These are phyloP conservation scores for Pteruthius melanotis DNA, from an alignment of 2,113 vertebrate species.

Conservation along the genomic window DNA sequence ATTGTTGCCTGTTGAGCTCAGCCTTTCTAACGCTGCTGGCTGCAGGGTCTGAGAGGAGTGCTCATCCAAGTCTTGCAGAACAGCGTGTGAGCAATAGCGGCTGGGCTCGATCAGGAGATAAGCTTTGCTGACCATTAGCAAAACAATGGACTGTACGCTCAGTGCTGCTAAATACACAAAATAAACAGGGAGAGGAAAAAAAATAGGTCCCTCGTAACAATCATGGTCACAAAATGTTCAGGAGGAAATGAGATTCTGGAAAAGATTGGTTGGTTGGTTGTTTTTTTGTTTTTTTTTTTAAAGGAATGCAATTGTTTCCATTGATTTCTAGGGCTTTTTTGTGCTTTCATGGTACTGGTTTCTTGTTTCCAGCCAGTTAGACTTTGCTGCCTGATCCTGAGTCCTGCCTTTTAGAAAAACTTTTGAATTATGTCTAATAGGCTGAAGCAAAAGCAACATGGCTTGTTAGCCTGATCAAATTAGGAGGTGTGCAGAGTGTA, in stretches of 20 bases:
- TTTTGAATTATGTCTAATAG: neutral
- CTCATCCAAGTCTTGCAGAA: constrained; percentile 23
- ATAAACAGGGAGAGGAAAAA: neutral
- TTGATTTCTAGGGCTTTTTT: constrained; percentile 2
- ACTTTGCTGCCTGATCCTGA: neutral
- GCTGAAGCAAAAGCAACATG: constrained; percentile 2
- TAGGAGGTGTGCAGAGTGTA: neutral
- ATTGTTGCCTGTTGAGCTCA: neutral
- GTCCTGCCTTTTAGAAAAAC: neutral
- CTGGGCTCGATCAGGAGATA: neutral
- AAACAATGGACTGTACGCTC: constrained; percentile 48
- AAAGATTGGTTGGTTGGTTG: neutral
- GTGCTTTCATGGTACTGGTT: neutral
- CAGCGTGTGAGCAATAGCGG: neutral
- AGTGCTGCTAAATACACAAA: constrained; percentile 3
- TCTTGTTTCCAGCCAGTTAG: neutral
- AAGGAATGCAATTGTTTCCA: constrained; percentile 10
- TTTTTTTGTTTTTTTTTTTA: neutral
- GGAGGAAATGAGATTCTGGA: constrained; percentile 51
- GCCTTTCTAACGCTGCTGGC: neutral
- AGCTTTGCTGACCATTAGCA: constrained; percentile 17
- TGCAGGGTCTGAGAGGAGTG: neutral
- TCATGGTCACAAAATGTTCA: constrained; percentile 28
- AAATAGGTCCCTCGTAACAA: constrained; percentile 9
- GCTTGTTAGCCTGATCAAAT: neutral